phyloP scores from a whole-genome alignment of 2,113 vertebrate genomes.

The Cariama cristata region DNA sequence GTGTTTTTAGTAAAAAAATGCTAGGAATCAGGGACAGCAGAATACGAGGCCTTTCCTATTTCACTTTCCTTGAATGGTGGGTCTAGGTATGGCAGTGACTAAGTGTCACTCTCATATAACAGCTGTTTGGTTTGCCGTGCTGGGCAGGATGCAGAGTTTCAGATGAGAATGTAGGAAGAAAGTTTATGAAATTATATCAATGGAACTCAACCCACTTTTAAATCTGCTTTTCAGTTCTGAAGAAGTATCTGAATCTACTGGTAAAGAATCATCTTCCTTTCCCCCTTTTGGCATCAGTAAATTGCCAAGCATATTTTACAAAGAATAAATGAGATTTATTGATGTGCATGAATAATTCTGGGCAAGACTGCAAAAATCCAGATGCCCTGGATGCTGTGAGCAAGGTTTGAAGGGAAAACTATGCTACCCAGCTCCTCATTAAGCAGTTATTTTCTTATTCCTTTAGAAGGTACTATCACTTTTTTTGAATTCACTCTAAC shows the following conservation, averaged over 20 bases:
- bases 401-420: constrained; percentile 5
- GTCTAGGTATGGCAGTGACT: neutral
- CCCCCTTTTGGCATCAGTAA: neutral
- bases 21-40: neutral
- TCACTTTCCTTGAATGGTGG: neutral
- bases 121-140: neutral
- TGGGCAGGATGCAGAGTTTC: neutral
- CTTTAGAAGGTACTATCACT: neutral
- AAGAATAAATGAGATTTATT: constrained; percentile 12
- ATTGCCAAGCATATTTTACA: neutral
- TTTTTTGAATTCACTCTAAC: neutral
- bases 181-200: neutral
- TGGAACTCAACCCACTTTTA: neutral
- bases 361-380: neutral
- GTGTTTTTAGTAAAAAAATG: neutral
- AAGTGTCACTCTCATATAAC: neutral
- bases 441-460: constrained; percentile 12
- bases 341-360: constrained; percentile 9
- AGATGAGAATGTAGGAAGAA: neutral
- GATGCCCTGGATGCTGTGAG: neutral
- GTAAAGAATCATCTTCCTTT: neutral
- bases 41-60: neutral
- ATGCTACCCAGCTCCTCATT: neutral
- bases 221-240: neutral
- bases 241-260: neutral